Percentiles rank a stretch among this genome's conserved stretches.
Conservation (phyloP, 2,113 vertebrate genomes). For the Perccottus glenii region DNA sequence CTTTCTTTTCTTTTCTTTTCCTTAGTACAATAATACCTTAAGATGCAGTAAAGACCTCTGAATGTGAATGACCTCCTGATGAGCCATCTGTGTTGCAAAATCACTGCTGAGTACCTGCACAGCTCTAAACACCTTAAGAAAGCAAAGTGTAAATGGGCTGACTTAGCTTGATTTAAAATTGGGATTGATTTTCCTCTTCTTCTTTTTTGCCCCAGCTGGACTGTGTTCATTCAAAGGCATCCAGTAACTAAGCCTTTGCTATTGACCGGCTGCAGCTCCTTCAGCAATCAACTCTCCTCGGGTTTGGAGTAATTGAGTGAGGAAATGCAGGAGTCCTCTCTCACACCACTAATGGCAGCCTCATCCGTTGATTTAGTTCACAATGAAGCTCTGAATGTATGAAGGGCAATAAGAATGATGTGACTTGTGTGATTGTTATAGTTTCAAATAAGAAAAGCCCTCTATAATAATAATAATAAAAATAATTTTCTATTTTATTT, state of each 20-base stretch:
- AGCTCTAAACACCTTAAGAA: no score
- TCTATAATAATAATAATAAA: no score
- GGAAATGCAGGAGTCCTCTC: slow-evolving; percentile 69
- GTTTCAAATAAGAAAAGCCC: no score
- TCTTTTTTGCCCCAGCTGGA: slow-evolving; percentile 5
- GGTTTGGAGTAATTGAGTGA: slow-evolving; percentile 86
- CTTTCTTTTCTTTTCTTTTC: no score
- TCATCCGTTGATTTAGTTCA: slow-evolving; percentile 78
- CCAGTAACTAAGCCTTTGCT: background rate
- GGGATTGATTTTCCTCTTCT: background rate
- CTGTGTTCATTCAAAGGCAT: slow-evolving; percentile 17
- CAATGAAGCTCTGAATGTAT: slow-evolving; percentile 85
- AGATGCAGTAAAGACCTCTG: no score
- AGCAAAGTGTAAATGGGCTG: background rate
- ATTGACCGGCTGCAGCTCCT: slow-evolving; percentile 65
- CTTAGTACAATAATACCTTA: no score
- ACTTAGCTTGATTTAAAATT: slow-evolving; percentile 19
- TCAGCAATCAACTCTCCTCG: slow-evolving; percentile 79
- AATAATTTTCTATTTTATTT: no score
- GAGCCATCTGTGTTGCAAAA: no score
- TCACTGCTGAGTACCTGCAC: no score
- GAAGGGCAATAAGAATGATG: slow-evolving; percentile 79
- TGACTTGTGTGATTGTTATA: no score
- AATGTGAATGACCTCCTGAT: no score
- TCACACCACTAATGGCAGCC: slow-evolving; percentile 77